phyloP scores from a whole-genome alignment of 2,797 vertebrate species.

The Merluccius polli region DNA sequence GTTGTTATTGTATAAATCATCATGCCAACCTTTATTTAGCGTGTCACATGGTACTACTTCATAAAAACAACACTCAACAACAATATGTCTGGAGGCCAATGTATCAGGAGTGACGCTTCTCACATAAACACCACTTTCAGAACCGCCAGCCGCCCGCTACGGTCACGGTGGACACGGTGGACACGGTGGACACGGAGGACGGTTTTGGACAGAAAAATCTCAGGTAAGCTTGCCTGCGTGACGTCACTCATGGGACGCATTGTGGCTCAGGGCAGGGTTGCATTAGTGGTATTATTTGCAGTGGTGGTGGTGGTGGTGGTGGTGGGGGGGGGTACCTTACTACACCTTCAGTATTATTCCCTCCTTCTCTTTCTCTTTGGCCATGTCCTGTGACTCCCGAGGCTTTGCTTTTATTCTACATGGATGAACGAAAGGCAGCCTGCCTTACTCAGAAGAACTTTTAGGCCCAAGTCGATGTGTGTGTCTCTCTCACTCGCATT shows the following conservation, averaged over 20 bases:
- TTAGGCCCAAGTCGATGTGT: neutral
- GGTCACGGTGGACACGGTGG: neutral
- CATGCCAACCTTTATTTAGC: neutral
- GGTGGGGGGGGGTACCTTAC: slow-evolving; percentile 18
- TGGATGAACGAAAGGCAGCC: no score
- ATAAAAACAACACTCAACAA: neutral
- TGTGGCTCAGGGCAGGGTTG: neutral
- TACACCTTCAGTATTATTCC: slow-evolving; percentile 11
- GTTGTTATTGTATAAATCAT: neutral
- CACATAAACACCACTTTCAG: neutral
- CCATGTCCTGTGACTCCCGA: slow-evolving; percentile 39
- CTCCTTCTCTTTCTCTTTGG: slow-evolving; percentile 27
- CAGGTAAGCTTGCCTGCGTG: no score
- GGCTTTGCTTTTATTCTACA: slow-evolving; percentile 62
- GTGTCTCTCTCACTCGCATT: no score
- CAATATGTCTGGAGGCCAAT: neutral
- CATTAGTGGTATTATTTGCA: no score
- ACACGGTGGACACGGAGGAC: no score
- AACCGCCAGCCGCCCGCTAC: neutral
- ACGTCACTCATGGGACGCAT: neutral
- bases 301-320: neutral
- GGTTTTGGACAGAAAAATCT: no score
- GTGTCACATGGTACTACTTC: neutral
- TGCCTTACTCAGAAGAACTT: no score
- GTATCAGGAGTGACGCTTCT: neutral